Base-by-base conservation (phyloP, 2,888 invertebrate genomes). In the Drosophila recens region DNA sequence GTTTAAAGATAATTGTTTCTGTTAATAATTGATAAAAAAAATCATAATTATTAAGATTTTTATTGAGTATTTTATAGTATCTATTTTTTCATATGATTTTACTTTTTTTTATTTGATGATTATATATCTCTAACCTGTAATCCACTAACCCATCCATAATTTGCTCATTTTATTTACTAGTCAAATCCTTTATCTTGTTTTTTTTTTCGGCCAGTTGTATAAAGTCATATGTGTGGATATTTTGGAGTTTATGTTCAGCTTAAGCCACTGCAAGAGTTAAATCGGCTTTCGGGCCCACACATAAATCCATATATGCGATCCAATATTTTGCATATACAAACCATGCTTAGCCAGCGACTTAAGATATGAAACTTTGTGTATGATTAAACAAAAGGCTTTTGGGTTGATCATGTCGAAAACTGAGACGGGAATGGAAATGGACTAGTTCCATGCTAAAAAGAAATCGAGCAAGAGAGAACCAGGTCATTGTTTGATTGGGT, bases 231-330 rank as follows among this genome's bases (percentile, higher is more conserved):
- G 65, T 80, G 66, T 63, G 58, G 42, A 72, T 79, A 81, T 87
- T 58, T 87, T 84, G 87, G 74, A 52, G 84, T 2, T 86, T 84
- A 77, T 58, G 72, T 58, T 30, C 72, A 51, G 87, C 82, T 84
- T 84, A 82, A 23, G 49, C 11, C 70, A 38, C 49, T 8, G 82
- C 69, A 87, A 84, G 84, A 81, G 83, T 86, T 84, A 79, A 87
- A 81, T 81, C 83, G 67, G 58, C 46, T 69, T 64, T 59, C 57
- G 57, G 72, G 52, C 78, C 76, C 79, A 71, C 71, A 63, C 27
- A 68, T 56, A 72, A 78, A 38, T 67, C 65, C 65, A 33, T 66
- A 66, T 64, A 59, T 73, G 59, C 66, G 38, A 65, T 67, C 56
- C 56, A 81, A 87, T 84, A 86, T 84, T 84, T 84, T 77, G 84